phyloP scores from a whole-genome alignment of 2,113 vertebrate species.

The Amazona guildingii region DNA sequence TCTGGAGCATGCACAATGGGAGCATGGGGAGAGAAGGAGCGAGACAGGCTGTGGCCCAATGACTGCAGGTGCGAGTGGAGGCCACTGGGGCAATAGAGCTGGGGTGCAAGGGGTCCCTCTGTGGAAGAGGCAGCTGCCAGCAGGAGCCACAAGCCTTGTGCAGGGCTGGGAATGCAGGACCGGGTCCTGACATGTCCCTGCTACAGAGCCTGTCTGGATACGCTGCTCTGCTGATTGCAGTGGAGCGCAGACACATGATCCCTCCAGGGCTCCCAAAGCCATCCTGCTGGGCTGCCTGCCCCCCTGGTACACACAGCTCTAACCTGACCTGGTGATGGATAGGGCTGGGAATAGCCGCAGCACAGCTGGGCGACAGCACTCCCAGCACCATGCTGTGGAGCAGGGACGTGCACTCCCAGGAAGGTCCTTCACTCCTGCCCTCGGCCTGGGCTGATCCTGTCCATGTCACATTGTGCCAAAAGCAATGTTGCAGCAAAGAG shows the following conservation, averaged over 20 bases:
- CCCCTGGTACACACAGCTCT: background rate
- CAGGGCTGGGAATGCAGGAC: background rate
- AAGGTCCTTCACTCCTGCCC: background rate
- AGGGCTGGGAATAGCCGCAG: background rate
- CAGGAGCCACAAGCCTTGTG: background rate
- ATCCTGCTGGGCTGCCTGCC: background rate
- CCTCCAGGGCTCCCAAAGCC: background rate
- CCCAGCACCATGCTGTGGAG: background rate
- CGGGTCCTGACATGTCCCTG: background rate
- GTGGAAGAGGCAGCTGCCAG: background rate
- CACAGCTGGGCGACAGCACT: background rate
- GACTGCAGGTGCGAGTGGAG: background rate
- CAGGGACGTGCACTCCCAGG: fast-evolving
- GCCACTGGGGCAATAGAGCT: background rate
- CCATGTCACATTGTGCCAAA: background rate
- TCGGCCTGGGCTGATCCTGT: background rate
- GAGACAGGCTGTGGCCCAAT: background rate
- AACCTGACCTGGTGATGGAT: fast-evolving
- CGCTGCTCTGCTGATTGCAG: fast-evolving
- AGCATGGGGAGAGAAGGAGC: background rate
- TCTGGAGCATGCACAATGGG: background rate
- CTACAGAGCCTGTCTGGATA: background rate
- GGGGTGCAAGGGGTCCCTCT: background rate
- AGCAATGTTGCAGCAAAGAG: background rate
- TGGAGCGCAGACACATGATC: fast-evolving